A percentile compares a stretch with the other conserved stretches of the same genome.
phyloP scores from a whole-genome alignment of 2,113 vertebrate species.

The Capricornis sumatraensis region DNA sequence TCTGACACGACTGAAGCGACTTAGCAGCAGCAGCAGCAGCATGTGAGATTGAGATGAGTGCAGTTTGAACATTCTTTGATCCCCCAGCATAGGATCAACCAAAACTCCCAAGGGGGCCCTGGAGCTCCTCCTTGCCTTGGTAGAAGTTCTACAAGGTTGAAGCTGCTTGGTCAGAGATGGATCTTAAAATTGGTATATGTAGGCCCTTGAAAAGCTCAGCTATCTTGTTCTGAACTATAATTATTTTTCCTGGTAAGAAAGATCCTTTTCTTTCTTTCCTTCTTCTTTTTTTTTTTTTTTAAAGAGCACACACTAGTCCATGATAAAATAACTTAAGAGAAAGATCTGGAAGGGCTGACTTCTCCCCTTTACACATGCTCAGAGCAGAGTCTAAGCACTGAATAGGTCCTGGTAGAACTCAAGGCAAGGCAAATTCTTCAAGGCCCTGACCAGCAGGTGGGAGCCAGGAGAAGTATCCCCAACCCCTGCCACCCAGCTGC shows the following conservation, averaged over 20 bases:
- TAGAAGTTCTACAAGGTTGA: neutral
- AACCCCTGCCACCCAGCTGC: neutral
- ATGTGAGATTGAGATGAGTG: neutral
- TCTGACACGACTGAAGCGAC: too few relatives aligned
- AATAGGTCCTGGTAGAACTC: neutral
- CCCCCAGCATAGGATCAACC: neutral
- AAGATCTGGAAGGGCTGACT: neutral
- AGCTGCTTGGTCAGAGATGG: neutral
- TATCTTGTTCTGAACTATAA: neutral
- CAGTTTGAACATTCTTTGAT: neutral
- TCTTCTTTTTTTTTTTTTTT: neutral
- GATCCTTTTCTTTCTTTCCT: constrained; percentile 14
- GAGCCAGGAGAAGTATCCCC: neutral
- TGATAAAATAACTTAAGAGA: constrained; percentile 58
- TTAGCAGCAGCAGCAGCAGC: neutral
- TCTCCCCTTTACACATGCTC: neutral
- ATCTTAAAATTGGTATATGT: neutral
- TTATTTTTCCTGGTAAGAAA: constrained; percentile 22
- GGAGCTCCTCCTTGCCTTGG: neutral
- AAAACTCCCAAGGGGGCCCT: neutral
- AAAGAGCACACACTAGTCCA: constrained; percentile 50
- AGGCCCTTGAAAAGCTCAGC: neutral
- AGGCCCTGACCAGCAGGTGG: neutral
- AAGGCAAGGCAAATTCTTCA: neutral
- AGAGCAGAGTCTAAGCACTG: neutral